Evolutionary conservation across 1,140 invertebrate genomes (phyloP).

Genomic region (Diorhabda carinulata): DNA sequence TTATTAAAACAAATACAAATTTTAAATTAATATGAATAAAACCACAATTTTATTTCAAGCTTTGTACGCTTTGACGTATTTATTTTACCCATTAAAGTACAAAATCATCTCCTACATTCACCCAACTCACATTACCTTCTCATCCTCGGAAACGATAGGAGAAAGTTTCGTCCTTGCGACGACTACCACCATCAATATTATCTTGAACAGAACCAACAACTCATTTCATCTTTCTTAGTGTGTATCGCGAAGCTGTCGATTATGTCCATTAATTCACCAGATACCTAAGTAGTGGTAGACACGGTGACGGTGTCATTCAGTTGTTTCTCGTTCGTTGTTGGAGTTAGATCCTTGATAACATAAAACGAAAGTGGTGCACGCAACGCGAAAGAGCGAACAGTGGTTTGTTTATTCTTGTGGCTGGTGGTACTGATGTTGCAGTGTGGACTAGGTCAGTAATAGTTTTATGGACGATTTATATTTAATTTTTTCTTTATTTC

Average conservation of each 20-base stretch:
- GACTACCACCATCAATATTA: not conserved
- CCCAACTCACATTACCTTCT: not conserved
- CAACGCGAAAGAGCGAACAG: not conserved
- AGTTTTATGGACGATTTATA: not conserved
- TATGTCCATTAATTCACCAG: no score
- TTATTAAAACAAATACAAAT: no score
- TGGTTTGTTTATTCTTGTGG: constrained; percentile 1
- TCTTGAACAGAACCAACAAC: no score
- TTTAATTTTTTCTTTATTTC: no score
- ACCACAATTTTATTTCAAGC: no score
- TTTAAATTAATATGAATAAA: no score
- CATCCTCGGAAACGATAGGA: not conserved
- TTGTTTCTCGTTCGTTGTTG: not conserved
- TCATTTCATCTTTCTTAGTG: no score
- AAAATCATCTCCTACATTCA: not conserved
- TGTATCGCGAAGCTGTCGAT: no score
- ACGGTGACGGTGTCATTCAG: not conserved
- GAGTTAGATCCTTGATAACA: not conserved
- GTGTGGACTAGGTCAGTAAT: constrained; percentile 1
- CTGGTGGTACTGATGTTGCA: not conserved
- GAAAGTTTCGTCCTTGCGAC: constrained; percentile 1
- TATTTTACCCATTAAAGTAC: not conserved
- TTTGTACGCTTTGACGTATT: no score
- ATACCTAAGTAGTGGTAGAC: no score
- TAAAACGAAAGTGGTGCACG: not conserved